Percentiles rank a stretch among this genome's conserved stretches.
These are phyloP conservation scores for Lanistes nyassanus DNA, from an alignment of 1,140 invertebrate species.

Conservation along the genomic window DNA sequence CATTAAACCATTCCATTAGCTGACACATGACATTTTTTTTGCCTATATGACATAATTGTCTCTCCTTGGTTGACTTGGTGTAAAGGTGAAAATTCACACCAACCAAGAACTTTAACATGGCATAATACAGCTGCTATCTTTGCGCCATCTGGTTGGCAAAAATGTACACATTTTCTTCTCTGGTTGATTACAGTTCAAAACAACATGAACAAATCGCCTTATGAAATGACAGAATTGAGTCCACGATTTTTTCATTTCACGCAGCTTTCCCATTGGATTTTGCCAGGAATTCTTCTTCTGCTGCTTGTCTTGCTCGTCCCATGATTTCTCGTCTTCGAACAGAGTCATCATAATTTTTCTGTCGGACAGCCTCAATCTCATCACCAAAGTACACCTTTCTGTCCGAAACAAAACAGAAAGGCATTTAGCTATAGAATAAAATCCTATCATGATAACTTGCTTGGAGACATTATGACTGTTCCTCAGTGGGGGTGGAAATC, in stretches of 20 bases:
- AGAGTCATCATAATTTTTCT: not conserved
- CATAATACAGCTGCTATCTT: not conserved
- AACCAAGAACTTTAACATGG: not conserved
- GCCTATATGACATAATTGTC: too few species aligned
- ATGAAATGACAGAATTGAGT: too few species aligned
- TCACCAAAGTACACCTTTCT: conserved; percentile 3
- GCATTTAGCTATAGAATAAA: not conserved
- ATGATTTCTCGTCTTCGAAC: not conserved
- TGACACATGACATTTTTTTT: too few species aligned
- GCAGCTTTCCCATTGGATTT: not conserved
- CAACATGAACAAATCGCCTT: not conserved
- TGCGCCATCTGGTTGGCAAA: not conserved
- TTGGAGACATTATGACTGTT: too few species aligned
- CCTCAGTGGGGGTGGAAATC: too few species aligned
- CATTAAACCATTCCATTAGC: too few species aligned
- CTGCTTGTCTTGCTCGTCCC: conserved; percentile 6
- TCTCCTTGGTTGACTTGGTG: too few species aligned
- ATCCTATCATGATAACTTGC: not conserved
- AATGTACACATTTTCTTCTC: not conserved
- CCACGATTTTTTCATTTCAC: not conserved
- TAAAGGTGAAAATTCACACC: not conserved
- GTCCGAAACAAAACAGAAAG: not conserved
- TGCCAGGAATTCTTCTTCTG: not conserved
- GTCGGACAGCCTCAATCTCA: not conserved
- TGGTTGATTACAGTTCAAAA: not conserved